Conservation (phyloP, 2,888 invertebrate species). For the Xestia sexstrigata region DNA sequence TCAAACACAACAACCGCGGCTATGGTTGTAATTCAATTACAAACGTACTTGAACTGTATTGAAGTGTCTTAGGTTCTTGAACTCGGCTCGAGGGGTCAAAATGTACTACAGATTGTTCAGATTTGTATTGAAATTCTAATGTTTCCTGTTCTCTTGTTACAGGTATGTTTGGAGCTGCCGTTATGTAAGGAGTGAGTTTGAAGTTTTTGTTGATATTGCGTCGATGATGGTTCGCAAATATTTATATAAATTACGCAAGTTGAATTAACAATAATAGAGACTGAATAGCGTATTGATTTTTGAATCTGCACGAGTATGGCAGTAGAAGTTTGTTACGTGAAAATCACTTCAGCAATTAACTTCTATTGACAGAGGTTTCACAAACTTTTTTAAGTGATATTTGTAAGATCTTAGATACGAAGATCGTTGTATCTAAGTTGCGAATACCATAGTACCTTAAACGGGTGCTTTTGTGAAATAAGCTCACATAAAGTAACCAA, state of each 20-base stretch:
- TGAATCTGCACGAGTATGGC: slow-evolving; percentile 1
- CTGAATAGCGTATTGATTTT: slow-evolving; percentile 39
- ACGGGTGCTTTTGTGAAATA: slow-evolving; percentile 12
- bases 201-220: slow-evolving; percentile 35
- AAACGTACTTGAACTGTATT: slow-evolving; percentile 62
- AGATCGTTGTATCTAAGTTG: neutral
- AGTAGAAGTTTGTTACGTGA: slow-evolving; percentile 17
- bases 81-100: slow-evolving; percentile 68
- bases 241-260: slow-evolving; percentile 33
- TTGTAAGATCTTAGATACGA: neutral
- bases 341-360: neutral
- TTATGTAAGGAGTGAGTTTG: slow-evolving; percentile 57
- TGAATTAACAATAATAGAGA: slow-evolving; percentile 8
- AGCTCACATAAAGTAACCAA: slow-evolving; percentile 26
- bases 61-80: slow-evolving; percentile 69
- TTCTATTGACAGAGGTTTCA: neutral
- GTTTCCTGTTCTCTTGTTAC: slow-evolving; percentile 72
- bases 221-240: slow-evolving; percentile 31
- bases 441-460: neutral
- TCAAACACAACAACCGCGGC: slow-evolving; percentile 73
- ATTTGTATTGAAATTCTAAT: slow-evolving; percentile 69
- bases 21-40: slow-evolving; percentile 72
- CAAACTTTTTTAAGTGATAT: neutral
- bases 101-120: slow-evolving; percentile 63
- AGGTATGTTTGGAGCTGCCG: slow-evolving; percentile 67